These are phyloP conservation scores for Stichodactyla helianthus DNA, from an alignment of 64 coral and sea anemone species.

Conservation along the genomic window DNA sequence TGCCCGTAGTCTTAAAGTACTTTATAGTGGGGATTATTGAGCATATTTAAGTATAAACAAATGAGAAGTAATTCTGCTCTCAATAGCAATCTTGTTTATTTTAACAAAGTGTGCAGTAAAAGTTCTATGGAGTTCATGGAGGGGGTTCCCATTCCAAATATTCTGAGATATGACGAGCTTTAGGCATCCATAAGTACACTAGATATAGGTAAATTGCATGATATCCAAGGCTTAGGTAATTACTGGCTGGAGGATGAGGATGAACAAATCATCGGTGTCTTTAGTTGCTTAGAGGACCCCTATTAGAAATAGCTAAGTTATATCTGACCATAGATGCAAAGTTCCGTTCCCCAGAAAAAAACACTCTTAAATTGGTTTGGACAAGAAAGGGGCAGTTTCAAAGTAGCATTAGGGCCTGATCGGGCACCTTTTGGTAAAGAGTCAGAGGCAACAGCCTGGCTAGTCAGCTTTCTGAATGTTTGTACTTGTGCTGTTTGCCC, in stretches of 20 bases:
- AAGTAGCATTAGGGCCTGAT: constrained; percentile 31
- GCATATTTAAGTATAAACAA: too few relatives aligned
- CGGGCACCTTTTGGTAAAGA: constrained; percentile 37
- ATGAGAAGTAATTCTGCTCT: too few relatives aligned
- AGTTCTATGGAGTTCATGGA: constrained; percentile 14
- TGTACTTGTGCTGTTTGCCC: not conserved
- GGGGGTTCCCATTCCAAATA: constrained; percentile 27
- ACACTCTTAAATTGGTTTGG: constrained; percentile 29
- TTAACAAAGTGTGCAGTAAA: not conserved
- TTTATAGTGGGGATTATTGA: too few relatives aligned
- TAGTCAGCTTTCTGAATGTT: constrained; percentile 29
- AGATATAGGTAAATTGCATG: constrained; percentile 13
- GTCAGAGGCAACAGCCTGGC: constrained; percentile 37
- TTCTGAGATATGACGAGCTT: constrained; percentile 33
- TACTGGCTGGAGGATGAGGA: constrained; percentile 3
- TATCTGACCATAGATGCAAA: constrained; percentile 24
- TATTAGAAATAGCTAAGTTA: constrained; percentile 20
- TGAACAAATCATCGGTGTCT: constrained; percentile 5
- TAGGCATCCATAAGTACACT: not conserved
- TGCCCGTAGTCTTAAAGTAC: too few relatives aligned
- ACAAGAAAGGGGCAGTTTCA: constrained; percentile 3
- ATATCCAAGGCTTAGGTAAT: not conserved
- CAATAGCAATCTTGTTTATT: too few relatives aligned
- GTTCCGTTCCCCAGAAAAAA: constrained; percentile 17
- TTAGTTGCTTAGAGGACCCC: constrained; percentile 18